Percentiles rank a stretch among this genome's conserved stretches.
Evolutionary conservation across 2,888 invertebrate genomes (phyloP).

Genomic region (Isoperla grammatica): DNA sequence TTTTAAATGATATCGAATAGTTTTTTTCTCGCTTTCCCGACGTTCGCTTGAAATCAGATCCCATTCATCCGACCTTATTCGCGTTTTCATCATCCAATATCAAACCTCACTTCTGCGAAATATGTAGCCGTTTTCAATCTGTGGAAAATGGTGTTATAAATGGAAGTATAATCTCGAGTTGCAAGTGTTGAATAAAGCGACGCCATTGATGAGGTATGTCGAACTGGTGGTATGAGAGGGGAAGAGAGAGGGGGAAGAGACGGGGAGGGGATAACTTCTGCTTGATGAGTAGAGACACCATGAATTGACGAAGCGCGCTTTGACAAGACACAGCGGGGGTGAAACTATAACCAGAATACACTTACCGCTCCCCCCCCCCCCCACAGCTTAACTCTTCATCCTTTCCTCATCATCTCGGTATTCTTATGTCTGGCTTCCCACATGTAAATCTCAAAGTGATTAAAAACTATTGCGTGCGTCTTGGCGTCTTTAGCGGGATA

Average conservation of each 20-base stretch:
- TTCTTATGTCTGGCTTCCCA: neutral
- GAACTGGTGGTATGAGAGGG: neutral
- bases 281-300: slow-evolving; percentile 13
- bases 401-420: neutral
- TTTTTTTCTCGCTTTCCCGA: too few species aligned
- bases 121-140: slow-evolving; percentile 12
- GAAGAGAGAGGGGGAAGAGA: neutral
- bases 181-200: slow-evolving; percentile 2
- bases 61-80: too few species aligned
- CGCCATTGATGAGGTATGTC: slow-evolving; percentile 10
- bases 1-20: too few species aligned
- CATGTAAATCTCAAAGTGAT: slow-evolving; percentile 9
- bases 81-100: too few species aligned
- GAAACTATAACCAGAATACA: slow-evolving; percentile 1
- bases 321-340: neutral
- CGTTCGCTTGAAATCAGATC: too few species aligned
- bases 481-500: too few species aligned
- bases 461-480: neutral
- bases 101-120: too few species aligned
- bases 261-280: neutral
- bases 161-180: slow-evolving; percentile 12
- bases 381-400: neutral
- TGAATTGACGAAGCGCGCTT: slow-evolving; percentile 4
- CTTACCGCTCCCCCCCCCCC: neutral
- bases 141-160: slow-evolving; percentile 10